Conservation (phyloP, 2,888 invertebrate species). For the Xestoiulus laeticollis region DNA sequence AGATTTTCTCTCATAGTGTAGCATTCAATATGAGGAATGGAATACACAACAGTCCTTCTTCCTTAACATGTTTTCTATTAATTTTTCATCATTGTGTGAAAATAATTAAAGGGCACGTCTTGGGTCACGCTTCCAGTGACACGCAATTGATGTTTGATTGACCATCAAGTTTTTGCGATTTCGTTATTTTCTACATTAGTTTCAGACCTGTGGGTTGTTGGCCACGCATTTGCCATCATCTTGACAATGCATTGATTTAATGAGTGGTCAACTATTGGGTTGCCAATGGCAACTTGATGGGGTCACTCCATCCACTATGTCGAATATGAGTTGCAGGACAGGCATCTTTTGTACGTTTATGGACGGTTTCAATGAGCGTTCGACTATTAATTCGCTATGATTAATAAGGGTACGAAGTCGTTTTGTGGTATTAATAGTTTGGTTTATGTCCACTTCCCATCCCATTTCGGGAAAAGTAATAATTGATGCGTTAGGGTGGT, state of each 20-base stretch:
- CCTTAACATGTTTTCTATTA: no score
- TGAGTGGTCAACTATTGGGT: slow-evolving; percentile 3
- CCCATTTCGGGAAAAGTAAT: slow-evolving; percentile 7
- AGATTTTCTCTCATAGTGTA: no score
- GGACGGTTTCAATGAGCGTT: slow-evolving; percentile 19
- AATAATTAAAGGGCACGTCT: not conserved
- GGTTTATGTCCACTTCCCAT: not conserved
- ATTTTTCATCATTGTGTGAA: no score
- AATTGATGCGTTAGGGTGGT: slow-evolving; percentile 19
- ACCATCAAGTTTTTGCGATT: not conserved
- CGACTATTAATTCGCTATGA: slow-evolving; percentile 21
- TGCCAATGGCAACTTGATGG: not conserved
- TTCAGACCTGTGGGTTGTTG: not conserved
- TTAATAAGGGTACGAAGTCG: slow-evolving; percentile 11
- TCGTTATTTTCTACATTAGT: not conserved
- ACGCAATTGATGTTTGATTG: not conserved
- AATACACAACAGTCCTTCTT: no score
- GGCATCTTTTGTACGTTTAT: not conserved
- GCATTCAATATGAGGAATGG: no score
- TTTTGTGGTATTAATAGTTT: slow-evolving; percentile 23
- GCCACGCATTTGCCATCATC: not conserved
- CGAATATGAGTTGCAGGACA: not conserved
- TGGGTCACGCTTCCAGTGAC: not conserved
- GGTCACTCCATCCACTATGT: not conserved
- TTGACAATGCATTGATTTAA: slow-evolving; percentile 14